Evolutionary conservation across 2,888 invertebrate genomes (phyloP).

Genomic region (Polyommatus iphigenia): DNA sequence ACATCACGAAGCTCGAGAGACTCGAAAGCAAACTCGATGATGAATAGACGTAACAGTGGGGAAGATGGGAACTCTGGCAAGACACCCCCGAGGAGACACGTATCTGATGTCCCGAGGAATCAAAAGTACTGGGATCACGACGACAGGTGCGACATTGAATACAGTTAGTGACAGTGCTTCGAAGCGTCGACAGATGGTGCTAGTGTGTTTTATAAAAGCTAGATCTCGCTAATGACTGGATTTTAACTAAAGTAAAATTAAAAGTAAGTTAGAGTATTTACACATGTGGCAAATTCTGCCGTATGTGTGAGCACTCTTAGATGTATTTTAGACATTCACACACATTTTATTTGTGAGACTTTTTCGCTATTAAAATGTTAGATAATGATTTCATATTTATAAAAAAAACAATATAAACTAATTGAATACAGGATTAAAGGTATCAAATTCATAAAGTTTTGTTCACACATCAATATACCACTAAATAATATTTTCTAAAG

Average conservation of each 20-base stretch:
- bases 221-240: constrained; percentile 32
- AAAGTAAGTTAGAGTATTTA: constrained; percentile 2
- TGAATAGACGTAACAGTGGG: constrained; percentile 56
- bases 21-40: constrained; percentile 47
- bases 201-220: constrained; percentile 30
- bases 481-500: background rate
- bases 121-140: constrained; percentile 76
- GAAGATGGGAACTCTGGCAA: constrained; percentile 49
- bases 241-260: constrained; percentile 24
- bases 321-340: background rate
- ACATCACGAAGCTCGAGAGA: constrained; percentile 46
- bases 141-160: constrained; percentile 71
- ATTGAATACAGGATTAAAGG: background rate
- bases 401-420: background rate
- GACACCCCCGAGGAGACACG: constrained; percentile 58
- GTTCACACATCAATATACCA: background rate
- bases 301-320: background rate
- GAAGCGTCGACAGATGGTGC: constrained; percentile 22
- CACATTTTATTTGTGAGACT: background rate
- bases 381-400: background rate
- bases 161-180: constrained; percentile 60
- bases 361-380: background rate
- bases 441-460: background rate
- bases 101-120: constrained; percentile 66
- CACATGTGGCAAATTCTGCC: background rate